phyloP scores from a whole-genome alignment of 53 echinoderm and acorn worm species.

The Crossaster papposus region DNA sequence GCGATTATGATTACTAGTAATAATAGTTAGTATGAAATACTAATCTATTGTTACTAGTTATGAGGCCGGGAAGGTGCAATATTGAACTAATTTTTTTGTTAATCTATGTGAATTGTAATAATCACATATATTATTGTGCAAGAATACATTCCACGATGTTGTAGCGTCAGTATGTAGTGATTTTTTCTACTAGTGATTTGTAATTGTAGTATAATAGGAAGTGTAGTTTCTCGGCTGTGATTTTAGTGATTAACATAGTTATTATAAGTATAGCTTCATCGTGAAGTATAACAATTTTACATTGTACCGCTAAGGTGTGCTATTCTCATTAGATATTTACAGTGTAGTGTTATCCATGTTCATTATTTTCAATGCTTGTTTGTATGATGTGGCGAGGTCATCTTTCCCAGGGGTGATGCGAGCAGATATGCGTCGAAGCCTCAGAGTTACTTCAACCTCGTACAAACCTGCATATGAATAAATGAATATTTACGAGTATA shows the following conservation, averaged over 20 bases:
- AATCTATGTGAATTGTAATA: constrained; percentile 55
- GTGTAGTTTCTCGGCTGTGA: constrained; percentile 48
- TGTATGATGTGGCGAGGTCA: not conserved
- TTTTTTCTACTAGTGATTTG: constrained; percentile 17
- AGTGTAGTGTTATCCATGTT: not conserved
- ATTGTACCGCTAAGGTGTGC: constrained; percentile 25
- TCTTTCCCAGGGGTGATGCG: constrained; percentile 1
- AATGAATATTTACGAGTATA: too few species aligned
- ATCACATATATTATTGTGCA: constrained; percentile 62
- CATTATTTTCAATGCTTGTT: not conserved
- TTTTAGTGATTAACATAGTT: constrained; percentile 7
- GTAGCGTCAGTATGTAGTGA: constrained; percentile 51
- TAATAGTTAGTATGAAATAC: constrained; percentile 51
- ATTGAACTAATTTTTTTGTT: constrained; percentile 44
- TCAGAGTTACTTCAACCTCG: constrained; percentile 18
- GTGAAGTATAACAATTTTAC: not conserved
- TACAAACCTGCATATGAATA: not conserved
- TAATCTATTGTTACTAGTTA: constrained; percentile 47
- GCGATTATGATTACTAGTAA: constrained; percentile 38
- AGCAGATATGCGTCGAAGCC: not conserved
- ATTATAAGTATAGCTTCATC: not conserved
- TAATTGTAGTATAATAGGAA: not conserved
- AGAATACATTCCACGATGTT: constrained; percentile 64
- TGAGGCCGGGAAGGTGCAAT: constrained; percentile 63
- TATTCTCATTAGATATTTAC: constrained; percentile 28